These are phyloP conservation scores for Dendrophyllia cribrosa DNA, from an alignment of 64 coral and sea anemone species.

Conservation along the genomic window DNA sequence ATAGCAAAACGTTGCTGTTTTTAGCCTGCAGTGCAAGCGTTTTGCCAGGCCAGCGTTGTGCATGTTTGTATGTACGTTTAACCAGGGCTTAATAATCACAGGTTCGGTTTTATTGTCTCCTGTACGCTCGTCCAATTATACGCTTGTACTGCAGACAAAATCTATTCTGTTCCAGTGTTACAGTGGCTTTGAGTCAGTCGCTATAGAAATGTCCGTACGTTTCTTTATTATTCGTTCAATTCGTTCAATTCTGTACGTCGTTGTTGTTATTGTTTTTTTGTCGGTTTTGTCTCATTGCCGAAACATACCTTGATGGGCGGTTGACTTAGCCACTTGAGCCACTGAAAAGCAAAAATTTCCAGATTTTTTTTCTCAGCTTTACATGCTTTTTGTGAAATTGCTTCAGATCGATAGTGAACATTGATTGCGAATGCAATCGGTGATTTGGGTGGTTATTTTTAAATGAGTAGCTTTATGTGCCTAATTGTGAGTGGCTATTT, in stretches of 20 bases:
- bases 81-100: no score
- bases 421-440: neutral
- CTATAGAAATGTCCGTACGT: no score
- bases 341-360: constrained; percentile 64
- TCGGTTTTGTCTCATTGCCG: neutral
- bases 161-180: no score
- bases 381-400: neutral
- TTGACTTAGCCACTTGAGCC: constrained; percentile 69
- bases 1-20: no score
- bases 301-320: constrained; percentile 58
- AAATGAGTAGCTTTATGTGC: neutral
- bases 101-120: no score
- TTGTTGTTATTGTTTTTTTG: neutral
- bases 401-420: no score
- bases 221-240: neutral
- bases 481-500: neutral
- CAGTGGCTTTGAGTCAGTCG: no score
- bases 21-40: no score
- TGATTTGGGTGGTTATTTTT: neutral
- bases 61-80: no score
- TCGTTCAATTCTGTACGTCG: neutral
- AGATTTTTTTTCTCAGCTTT: constrained; percentile 13
- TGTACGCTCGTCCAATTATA: no score
- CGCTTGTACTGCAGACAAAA: no score
- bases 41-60: no score